Evolutionary conservation across 2,888 invertebrate genomes (phyloP), one percentile per base, ranked within the genome.

Genomic region (Stictocephala bisonia): DNA sequence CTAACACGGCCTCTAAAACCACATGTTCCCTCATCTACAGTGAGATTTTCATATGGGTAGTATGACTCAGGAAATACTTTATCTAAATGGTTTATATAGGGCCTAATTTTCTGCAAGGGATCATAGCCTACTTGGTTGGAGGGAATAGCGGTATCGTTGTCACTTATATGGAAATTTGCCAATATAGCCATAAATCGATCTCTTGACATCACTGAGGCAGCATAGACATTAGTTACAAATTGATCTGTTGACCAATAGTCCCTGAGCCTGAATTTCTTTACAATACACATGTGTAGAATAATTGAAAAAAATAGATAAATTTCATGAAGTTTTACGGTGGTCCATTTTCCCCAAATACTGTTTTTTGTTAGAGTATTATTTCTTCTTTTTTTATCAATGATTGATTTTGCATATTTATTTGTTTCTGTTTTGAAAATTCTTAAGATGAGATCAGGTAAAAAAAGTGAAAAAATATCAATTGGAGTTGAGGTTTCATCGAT

Each of bases 261-360:
- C 18, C 67, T 44, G 15, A 67, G 2, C 27, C 48, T 67, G 9
- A 29, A 50, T 40, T 66, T 41, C 22, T 40, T 11, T 3, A 66
- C 41, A 24, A 66, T 15, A 66, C 66, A 66, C 66, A 66, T 66
- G 24, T 67, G 67, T 24, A 67, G 26, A 24, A 67, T 48, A 11
- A 44, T 67, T 18, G 67, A 67, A 67, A 67, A 67, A 67, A 67
- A 67, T n/a, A n/a, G n/a, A n/a, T n/a, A n/a, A 58, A n/a, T n/a
- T n/a, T n/a, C n/a, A n/a, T n/a, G n/a, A n/a, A n/a, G n/a, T n/a
- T n/a, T n/a, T n/a, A n/a, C n/a, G 20, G 58, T 29, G 3, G 27
- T 27, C 58, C 29, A 29, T 58, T 58, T 58, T 31, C 58, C 29
- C 31, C 58, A 58, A 31, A 58, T 15, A 29, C 58, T 58, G 20